phyloP scores from a whole-genome alignment of 2,797 vertebrate species.

The Knipowitschia caucasica region DNA sequence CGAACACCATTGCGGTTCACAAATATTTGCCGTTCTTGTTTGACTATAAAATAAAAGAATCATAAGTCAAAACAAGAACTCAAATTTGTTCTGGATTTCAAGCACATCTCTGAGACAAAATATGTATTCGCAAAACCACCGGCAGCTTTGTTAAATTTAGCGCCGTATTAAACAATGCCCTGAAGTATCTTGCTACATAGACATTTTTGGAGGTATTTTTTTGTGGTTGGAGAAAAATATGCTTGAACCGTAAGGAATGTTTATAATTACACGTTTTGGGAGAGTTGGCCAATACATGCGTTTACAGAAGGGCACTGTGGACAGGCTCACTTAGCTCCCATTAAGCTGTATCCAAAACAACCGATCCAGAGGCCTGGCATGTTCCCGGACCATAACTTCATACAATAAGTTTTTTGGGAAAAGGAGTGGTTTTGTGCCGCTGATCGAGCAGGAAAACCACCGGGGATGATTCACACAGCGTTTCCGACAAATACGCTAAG shows the following conservation, averaged over 20 bases:
- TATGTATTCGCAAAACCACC: constrained; percentile 21
- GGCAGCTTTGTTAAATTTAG: constrained; percentile 23
- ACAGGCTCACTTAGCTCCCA: constrained; percentile 66
- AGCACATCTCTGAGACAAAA: constrained; percentile 28
- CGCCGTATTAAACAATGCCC: constrained; percentile 23
- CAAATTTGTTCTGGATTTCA: constrained; percentile 11
- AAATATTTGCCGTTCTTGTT: constrained; percentile 12
- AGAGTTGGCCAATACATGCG: constrained; percentile 55
- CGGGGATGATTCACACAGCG: constrained; percentile 40
- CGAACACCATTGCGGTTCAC: background rate
- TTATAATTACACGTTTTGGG: constrained; percentile 58
- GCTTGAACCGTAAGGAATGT: constrained; percentile 67
- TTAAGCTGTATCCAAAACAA: constrained; percentile 70
- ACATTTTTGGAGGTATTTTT: constrained; percentile 62
- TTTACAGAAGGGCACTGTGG: constrained; percentile 58
- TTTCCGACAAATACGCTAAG: constrained; percentile 39
- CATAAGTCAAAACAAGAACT: constrained; percentile 2
- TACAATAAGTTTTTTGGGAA: constrained; percentile 56
- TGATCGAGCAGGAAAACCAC: constrained; percentile 53
- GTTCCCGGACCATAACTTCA: constrained; percentile 57
- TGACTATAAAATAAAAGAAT: background rate
- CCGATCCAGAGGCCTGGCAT: constrained; percentile 64
- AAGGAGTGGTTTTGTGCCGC: constrained; percentile 48
- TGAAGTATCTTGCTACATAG: constrained; percentile 45
- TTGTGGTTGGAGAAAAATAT: constrained; percentile 58